Percentiles rank a stretch among this genome's conserved stretches.
phyloP scores from a whole-genome alignment of 2,888 invertebrate genomes.

The Flexamia atlantica region DNA sequence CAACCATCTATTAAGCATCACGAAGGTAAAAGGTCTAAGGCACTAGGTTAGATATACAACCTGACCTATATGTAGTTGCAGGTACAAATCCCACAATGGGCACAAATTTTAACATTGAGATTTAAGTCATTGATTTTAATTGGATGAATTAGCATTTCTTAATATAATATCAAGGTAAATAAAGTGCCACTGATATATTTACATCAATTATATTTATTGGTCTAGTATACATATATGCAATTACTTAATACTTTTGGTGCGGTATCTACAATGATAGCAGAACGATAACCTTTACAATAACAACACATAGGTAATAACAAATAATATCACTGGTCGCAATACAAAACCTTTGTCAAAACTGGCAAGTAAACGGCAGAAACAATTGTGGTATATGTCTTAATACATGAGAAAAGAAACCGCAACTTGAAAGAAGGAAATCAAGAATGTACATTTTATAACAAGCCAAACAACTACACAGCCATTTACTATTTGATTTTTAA shows the following conservation, averaged over 20 bases:
- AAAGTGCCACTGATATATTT: background rate
- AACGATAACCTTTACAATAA: slow-evolving; percentile 17
- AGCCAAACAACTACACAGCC: slow-evolving; percentile 23
- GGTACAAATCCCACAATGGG: too few relatives aligned
- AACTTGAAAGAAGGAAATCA: background rate
- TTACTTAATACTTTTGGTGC: slow-evolving; percentile 34
- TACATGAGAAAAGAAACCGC: background rate
- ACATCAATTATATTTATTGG: slow-evolving; percentile 42
- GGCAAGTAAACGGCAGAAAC: slow-evolving; percentile 17
- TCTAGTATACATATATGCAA: slow-evolving; percentile 49
- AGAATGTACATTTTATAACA: background rate
- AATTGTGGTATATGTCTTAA: background rate
- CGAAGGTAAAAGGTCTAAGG: too few relatives aligned
- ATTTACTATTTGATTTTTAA: slow-evolving; percentile 31
- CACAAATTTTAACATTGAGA: too few relatives aligned
- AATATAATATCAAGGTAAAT: too few relatives aligned
- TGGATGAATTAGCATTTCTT: too few relatives aligned
- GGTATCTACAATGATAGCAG: slow-evolving; percentile 41
- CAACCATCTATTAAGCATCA: too few relatives aligned
- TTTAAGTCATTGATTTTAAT: too few relatives aligned
- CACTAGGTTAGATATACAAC: too few relatives aligned
- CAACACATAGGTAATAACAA: slow-evolving; percentile 13
- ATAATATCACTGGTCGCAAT: slow-evolving; percentile 4
- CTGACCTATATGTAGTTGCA: too few relatives aligned
- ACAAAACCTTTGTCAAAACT: background rate